Evolutionary conservation across 2,888 invertebrate species (phyloP).

Genomic region (Ophion ventricosus): DNA sequence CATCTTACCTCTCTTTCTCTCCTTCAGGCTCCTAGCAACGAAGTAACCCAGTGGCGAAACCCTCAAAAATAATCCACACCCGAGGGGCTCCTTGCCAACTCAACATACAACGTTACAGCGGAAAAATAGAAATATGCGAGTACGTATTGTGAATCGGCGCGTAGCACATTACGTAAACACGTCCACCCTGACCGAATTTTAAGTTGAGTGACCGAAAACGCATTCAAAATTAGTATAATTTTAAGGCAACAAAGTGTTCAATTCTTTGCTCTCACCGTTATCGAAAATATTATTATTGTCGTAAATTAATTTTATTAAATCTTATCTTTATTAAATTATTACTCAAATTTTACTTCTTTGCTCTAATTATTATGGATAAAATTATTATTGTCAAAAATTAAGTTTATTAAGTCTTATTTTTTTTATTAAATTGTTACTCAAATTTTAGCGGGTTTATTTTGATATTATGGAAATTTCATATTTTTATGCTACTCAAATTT

Average conservation of each 20-base stretch:
- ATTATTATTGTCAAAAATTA: too few species aligned
- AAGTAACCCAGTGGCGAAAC: slow-evolving; percentile 77
- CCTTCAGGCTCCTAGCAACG: slow-evolving; percentile 46
- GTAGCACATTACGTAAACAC: slow-evolving; percentile 9
- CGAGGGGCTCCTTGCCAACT: slow-evolving; percentile 46
- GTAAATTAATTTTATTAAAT: too few species aligned
- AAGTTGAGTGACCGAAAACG: not conserved
- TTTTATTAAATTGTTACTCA: too few species aligned
- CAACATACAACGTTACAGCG: slow-evolving; percentile 31
- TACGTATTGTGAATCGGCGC: not conserved
- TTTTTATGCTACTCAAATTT: too few species aligned
- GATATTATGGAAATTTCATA: too few species aligned
- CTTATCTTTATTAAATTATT: too few species aligned
- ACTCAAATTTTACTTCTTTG: too few species aligned
- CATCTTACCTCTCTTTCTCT: slow-evolving; percentile 20
- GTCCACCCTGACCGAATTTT: slow-evolving; percentile 23
- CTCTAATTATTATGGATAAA: too few species aligned
- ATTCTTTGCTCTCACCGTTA: too few species aligned
- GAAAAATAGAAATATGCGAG: slow-evolving; percentile 15
- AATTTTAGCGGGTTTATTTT: too few species aligned
- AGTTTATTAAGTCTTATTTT: too few species aligned
- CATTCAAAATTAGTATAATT: not conserved
- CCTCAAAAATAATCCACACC: slow-evolving; percentile 72
- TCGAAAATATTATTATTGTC: not conserved
- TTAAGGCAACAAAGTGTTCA: not conserved